These are phyloP conservation scores for Zenarchopterus dispar DNA, from an alignment of 2,797 vertebrate genomes.

Conservation along the genomic window DNA sequence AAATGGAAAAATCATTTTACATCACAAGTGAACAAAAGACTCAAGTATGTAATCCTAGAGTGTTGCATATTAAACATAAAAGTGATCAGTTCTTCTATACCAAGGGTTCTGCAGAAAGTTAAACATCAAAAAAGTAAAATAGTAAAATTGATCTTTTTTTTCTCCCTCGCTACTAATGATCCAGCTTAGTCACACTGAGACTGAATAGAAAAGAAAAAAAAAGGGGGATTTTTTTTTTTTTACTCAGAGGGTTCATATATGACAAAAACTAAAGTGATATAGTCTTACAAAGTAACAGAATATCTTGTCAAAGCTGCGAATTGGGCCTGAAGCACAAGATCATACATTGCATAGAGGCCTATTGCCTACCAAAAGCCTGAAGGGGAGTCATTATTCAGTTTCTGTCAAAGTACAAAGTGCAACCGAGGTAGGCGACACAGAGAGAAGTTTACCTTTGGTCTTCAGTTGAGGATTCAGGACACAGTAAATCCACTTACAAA, in stretches of 20 bases:
- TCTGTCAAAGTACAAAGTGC: slow-evolving; percentile 58
- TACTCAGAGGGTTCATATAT: slow-evolving; percentile 13
- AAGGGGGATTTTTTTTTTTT: slow-evolving; percentile 22
- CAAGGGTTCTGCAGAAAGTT: no score
- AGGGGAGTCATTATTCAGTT: slow-evolving; percentile 57
- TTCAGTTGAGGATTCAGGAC: slow-evolving; percentile 41
- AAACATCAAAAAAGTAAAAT: no score
- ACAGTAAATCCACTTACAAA: slow-evolving; percentile 44
- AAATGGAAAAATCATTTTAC: no score
- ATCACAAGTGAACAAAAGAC: no score
- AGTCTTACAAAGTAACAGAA: slow-evolving; percentile 56
- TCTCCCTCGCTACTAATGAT: no score
- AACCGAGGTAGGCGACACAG: slow-evolving; percentile 44
- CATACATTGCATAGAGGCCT: slow-evolving; percentile 46
- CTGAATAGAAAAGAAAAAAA: slow-evolving; percentile 1
- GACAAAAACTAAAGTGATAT: slow-evolving; percentile 52
- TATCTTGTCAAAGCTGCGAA: slow-evolving; percentile 62
- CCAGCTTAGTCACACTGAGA: no score
- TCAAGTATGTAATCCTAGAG: no score
- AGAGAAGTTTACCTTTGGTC: slow-evolving; percentile 53
- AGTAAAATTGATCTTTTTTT: no score
- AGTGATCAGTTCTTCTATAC: no score
- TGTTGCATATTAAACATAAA: no score
- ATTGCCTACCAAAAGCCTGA: slow-evolving; percentile 46
- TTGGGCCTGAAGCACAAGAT: slow-evolving; percentile 64